Percentiles rank a stretch among this genome's conserved stretches.
phyloP scores from a whole-genome alignment of 2,888 invertebrate genomes.

The Thera obeliscata region DNA sequence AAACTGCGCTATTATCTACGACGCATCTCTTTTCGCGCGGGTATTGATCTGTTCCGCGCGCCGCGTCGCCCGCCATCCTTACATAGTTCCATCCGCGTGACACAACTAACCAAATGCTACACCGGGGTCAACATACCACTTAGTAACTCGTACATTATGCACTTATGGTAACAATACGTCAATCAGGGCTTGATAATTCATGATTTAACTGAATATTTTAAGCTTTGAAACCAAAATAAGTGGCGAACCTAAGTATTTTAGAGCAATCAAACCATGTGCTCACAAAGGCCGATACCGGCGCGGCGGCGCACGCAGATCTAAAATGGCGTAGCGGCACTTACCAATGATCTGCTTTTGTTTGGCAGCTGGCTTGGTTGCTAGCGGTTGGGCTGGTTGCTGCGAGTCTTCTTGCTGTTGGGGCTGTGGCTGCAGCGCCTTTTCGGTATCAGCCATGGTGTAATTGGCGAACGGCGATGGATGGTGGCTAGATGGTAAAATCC shows the following conservation, averaged over 20 bases:
- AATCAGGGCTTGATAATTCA: conserved; percentile 18
- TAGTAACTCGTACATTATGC: conserved; percentile 20
- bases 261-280: conserved; percentile 70
- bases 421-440: conserved; percentile 91
- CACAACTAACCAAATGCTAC: conserved; percentile 40
- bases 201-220: conserved; percentile 21
- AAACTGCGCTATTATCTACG: conserved; percentile 36
- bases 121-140: conserved; percentile 56
- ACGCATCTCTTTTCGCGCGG: conserved; percentile 46
- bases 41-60: conserved; percentile 59
- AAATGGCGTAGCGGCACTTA: conserved; percentile 85
- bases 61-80: no score
- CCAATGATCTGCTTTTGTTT: conserved; percentile 95
- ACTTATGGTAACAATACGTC: conserved; percentile 9
- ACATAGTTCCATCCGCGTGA: conserved; percentile 40
- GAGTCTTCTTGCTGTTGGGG: conserved; percentile 86
- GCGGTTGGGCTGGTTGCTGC: conserved; percentile 86
- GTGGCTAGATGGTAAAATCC: conserved; percentile 88
- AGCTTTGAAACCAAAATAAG: conserved; percentile 21
- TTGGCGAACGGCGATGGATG: conserved; percentile 91
- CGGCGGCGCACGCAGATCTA: conserved; percentile 69
- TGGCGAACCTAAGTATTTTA: conserved; percentile 38
- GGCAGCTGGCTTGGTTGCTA: conserved; percentile 85
- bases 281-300: conserved; percentile 67
- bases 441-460: conserved; percentile 98